These are phyloP conservation scores for Gobionotothen gibberifrons DNA, from an alignment of 2,797 vertebrate species.

Conservation along the genomic window DNA sequence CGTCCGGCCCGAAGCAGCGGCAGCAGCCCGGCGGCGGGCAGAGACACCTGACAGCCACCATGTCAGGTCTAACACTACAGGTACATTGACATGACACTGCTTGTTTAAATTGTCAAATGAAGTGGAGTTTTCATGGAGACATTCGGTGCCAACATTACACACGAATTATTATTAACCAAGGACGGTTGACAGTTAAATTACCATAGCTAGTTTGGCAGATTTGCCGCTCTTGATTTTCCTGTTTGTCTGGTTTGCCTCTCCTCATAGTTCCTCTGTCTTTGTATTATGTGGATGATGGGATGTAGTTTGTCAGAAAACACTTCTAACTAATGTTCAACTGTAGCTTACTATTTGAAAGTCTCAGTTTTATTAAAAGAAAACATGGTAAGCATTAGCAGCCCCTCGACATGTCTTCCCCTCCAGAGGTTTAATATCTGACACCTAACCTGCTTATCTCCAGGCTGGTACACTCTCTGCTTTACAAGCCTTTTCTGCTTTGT, in stretches of 20 bases:
- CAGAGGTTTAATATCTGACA: not conserved
- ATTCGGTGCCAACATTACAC: not conserved
- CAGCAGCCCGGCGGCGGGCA: not conserved
- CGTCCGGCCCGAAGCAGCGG: not conserved
- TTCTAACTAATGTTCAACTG: not conserved
- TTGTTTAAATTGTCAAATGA: not conserved
- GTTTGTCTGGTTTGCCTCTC: slow-evolving; percentile 63
- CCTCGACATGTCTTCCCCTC: not conserved
- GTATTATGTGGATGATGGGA: not conserved
- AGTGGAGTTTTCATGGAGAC: no score
- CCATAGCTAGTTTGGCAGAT: not conserved
- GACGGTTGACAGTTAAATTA: not conserved
- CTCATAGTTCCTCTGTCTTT: slow-evolving; percentile 17
- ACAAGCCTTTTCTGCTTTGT: not conserved
- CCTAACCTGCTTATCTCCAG: not conserved
- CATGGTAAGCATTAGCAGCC: not conserved
- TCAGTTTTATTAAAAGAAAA: not conserved
- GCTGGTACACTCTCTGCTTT: not conserved
- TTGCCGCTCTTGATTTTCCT: slow-evolving; percentile 58
- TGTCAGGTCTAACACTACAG: slow-evolving; percentile 78
- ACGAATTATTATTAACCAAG: not conserved
- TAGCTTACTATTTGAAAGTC: not conserved
- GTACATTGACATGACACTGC: slow-evolving; percentile 43
- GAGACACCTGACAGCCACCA: slow-evolving; percentile 48
- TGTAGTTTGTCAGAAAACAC: not conserved